Base-by-base conservation (phyloP, 2,113 vertebrate species). In the Pristiophorus japonicus region DNA sequence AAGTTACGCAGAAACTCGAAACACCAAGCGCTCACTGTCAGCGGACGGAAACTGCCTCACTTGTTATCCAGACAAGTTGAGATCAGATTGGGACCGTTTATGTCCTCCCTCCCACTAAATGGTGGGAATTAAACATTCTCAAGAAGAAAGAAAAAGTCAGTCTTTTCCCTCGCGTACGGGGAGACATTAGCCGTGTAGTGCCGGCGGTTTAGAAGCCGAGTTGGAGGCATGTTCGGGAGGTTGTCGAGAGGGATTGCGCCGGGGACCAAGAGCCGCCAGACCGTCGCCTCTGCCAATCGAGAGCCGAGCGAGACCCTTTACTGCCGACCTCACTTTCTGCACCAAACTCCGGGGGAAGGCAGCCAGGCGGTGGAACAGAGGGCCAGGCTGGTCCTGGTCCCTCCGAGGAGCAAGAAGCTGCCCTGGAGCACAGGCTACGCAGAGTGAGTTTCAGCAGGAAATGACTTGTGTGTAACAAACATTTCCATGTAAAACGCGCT, bases 351-450 rank as follows among this genome's bases (percentile, higher is more conserved):
- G 75, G 38, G 88, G 20, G 30, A 96, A 96, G 96, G 10, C 45
- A 95, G 70, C 59, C 95, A 20, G 96, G 63, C 70, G 95, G 75
- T 78, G 22, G 96, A 96, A 1, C 24, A 66, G 27, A 88, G 65
- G 95, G 70, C 63, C 93, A 94, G 97, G 59, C 96, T 97, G 0
- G 96, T 97, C 96, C 90, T 95, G 81, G 95, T 96, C 24, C 96
- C 97, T 0, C 96, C 96, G 30, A 97, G 96, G 34, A 97, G 97
- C 96, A 96, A 96, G 95, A 8, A 70, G 4, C 96, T 98, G 95
- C 97, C 97, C 1, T 97, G 97, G 97, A 95, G 96, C 59, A 96
- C 97, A 20, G 97, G 97, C 95, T 98, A 98, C 73, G 97, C 97
- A 1, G 97, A 98, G 97, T 98, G 96, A 98, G 97, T 97, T 42